Conservation (phyloP, 2,888 invertebrate genomes). For the Caenorhabditis sp. region DNA sequence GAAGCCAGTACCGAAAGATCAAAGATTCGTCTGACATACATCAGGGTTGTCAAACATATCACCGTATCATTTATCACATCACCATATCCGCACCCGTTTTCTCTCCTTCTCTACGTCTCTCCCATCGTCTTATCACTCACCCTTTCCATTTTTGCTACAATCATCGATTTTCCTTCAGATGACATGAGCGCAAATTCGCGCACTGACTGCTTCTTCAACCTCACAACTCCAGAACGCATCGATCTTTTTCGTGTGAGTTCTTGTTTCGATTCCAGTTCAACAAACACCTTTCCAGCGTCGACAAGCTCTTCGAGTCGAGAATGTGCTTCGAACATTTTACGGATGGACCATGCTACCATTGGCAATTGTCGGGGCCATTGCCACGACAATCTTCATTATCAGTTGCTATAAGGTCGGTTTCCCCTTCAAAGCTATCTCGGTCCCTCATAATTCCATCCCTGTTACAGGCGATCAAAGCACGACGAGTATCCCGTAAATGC, state of each 20-base stretch:
- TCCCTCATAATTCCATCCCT: no score
- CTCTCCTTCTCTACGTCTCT: conserved; percentile 12
- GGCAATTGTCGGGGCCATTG: conserved; percentile 71
- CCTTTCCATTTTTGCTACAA: conserved; percentile 3
- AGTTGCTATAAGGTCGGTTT: conserved; percentile 72
- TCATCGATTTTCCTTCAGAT: conserved; percentile 26
- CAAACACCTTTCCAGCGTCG: conserved; percentile 68
- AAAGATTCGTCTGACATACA: neutral
- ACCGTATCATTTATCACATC: neutral
- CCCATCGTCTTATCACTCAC: neutral
- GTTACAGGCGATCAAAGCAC: conserved; percentile 74
- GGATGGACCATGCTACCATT: conserved; percentile 80
- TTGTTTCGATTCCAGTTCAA: no score
- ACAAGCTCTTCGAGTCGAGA: conserved; percentile 72
- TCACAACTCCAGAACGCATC: conserved; percentile 74
- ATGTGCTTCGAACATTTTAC: conserved; percentile 76
- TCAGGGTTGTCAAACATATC: neutral
- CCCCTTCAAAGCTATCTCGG: no score
- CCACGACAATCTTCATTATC: conserved; percentile 75
- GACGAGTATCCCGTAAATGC: conserved; percentile 79
- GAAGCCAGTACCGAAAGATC: no score
- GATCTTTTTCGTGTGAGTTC: conserved; percentile 72
- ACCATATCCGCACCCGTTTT: neutral
- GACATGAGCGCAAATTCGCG: conserved; percentile 71
- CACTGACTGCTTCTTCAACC: conserved; percentile 78